phyloP scores from a whole-genome alignment of 1,140 invertebrate genomes.

The Trinorchestia longiramus region DNA sequence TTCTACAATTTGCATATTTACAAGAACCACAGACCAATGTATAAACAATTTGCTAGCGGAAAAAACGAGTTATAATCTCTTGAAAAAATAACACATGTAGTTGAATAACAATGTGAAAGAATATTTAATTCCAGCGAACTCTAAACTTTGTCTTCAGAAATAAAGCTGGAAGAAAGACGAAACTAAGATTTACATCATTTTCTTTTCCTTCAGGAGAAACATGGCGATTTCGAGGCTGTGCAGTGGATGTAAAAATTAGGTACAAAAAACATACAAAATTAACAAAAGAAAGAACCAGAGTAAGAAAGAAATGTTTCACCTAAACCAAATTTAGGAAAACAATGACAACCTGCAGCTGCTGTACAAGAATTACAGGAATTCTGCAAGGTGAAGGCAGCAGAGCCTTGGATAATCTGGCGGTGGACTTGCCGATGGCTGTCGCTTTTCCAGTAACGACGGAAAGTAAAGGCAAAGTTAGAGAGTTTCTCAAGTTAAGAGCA shows the following conservation, averaged over 20 bases:
- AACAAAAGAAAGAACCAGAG: neutral
- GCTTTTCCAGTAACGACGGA: slow-evolving; percentile 32
- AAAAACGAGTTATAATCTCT: neutral
- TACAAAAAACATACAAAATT: neutral
- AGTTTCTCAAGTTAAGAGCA: slow-evolving; percentile 54
- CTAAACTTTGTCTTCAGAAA: neutral
- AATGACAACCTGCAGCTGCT: neutral
- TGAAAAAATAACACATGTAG: neutral
- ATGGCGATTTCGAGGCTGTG: neutral
- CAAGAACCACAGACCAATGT: neutral
- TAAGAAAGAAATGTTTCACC: neutral
- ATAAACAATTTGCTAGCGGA: neutral
- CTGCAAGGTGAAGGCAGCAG: neutral
- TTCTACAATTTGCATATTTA: neutral
- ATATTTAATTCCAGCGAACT: neutral
- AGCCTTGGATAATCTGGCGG: slow-evolving; percentile 15
- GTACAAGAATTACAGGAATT: neutral
- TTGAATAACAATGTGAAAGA: neutral
- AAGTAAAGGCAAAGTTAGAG: slow-evolving; percentile 49
- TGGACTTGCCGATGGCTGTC: slow-evolving; percentile 10
- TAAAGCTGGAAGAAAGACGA: neutral
- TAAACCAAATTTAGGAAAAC: neutral
- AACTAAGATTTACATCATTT: neutral
- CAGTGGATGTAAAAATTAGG: neutral
- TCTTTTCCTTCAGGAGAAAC: neutral